A percentile compares a stretch with the other conserved stretches of the same genome.
These are phyloP conservation scores for Sitta carolinensis DNA, from an alignment of 2,797 vertebrate genomes.

Conservation along the genomic window DNA sequence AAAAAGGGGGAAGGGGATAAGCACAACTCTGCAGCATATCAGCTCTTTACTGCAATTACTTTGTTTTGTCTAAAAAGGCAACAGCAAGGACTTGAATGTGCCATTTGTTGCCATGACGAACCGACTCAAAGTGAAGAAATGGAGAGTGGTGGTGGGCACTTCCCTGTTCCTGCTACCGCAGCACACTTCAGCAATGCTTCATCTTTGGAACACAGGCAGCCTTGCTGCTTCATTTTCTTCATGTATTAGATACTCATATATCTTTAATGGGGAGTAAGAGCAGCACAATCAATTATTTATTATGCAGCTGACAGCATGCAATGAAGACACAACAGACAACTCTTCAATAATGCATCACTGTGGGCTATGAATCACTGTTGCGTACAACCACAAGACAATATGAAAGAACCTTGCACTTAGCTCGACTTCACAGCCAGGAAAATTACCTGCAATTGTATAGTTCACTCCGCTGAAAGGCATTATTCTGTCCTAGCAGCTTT, in stretches of 20 bases:
- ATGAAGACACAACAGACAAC: constrained; percentile 57
- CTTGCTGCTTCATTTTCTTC: constrained; percentile 22
- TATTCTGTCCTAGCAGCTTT: neutral
- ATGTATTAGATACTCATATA: constrained; percentile 59
- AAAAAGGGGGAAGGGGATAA: neutral
- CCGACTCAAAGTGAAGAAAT: neutral
- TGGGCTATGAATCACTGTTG: neutral
- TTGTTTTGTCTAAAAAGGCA: constrained; percentile 15
- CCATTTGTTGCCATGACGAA: constrained; percentile 65
- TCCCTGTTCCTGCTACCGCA: neutral
- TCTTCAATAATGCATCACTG: constrained; percentile 61
- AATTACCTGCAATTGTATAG: constrained; percentile 33
- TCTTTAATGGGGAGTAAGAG: constrained; percentile 64
- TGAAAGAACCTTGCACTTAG: constrained; percentile 36
- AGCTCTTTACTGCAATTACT: neutral
- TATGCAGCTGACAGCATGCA: constrained; percentile 29
- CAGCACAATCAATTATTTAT: constrained; percentile 67
- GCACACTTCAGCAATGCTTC: neutral
- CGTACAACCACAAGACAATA: neutral
- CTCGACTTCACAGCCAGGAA: constrained; percentile 53
- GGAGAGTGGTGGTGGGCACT: neutral
- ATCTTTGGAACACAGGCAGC: neutral
- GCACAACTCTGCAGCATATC: neutral
- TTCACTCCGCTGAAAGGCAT: constrained; percentile 19
- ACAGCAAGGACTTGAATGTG: neutral